These are phyloP conservation scores for Mergus octosetaceus DNA, from an alignment of 2,797 vertebrate species.

Conservation along the genomic window DNA sequence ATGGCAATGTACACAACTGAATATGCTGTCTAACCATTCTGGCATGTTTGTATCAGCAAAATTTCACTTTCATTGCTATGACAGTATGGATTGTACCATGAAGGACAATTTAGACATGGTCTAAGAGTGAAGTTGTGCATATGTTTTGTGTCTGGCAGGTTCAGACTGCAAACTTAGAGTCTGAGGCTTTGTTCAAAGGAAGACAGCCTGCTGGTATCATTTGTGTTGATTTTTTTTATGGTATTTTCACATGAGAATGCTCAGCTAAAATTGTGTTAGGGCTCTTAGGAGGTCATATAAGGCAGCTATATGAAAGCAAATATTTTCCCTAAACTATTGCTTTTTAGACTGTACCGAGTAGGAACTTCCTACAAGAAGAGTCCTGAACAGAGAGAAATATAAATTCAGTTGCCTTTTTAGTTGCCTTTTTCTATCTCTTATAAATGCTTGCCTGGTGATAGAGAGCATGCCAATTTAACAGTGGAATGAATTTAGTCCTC, in stretches of 20 bases:
- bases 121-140: neutral
- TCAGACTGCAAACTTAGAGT: neutral
- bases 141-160: neutral
- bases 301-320: neutral
- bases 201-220: neutral
- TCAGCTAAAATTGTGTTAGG: neutral
- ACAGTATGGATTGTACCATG: neutral
- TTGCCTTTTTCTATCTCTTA: neutral
- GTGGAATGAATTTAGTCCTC: neutral
- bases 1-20: neutral
- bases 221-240: neutral
- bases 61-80: neutral
- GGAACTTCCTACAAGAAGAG: neutral
- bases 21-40: neutral
- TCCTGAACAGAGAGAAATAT: neutral
- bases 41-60: accelerated
- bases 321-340: neutral
- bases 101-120: neutral
- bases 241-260: neutral
- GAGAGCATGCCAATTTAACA: neutral
- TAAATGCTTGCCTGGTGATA: neutral
- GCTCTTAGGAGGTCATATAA: neutral
- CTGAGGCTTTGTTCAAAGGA: neutral
- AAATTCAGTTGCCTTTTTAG: neutral
- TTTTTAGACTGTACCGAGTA: neutral